Conservation (phyloP, 2,797 vertebrate species). For the Hapalemur alaotrensis region DNA sequence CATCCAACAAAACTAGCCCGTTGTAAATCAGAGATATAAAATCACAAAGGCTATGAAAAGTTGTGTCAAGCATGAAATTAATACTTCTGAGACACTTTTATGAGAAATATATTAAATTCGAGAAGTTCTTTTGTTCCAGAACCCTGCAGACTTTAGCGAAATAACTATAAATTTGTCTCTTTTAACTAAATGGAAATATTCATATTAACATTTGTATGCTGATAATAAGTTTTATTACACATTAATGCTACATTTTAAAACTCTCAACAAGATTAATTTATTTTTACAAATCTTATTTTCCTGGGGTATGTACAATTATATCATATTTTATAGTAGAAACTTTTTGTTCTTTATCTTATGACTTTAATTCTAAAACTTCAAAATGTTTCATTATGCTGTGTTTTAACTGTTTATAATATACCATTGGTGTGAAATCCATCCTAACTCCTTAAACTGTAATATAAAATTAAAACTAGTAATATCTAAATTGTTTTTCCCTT, state of each 20-base stretch:
- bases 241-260: not conserved
- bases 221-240: slow-evolving; percentile 43
- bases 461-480: not conserved
- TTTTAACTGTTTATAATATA: not conserved
- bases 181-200: slow-evolving; percentile 52
- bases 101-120: slow-evolving; percentile 67
- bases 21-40: slow-evolving; percentile 66
- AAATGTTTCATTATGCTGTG: not conserved
- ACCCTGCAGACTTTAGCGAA: slow-evolving; percentile 47
- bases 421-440: not conserved
- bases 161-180: slow-evolving; percentile 59
- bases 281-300: not conserved
- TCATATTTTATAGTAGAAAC: not conserved
- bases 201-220: not conserved
- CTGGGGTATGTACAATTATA: not conserved
- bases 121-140: slow-evolving; percentile 61
- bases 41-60: slow-evolving; percentile 62
- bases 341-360: not conserved
- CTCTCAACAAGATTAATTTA: not conserved
- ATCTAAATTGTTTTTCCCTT: not conserved
- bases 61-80: slow-evolving; percentile 69
- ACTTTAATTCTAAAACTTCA: not conserved
- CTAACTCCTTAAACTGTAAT: not conserved
- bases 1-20: slow-evolving; percentile 34
- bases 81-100: slow-evolving; percentile 64